phyloP scores from a whole-genome alignment of 2,113 vertebrate genomes.

The Callopanchax toddi region DNA sequence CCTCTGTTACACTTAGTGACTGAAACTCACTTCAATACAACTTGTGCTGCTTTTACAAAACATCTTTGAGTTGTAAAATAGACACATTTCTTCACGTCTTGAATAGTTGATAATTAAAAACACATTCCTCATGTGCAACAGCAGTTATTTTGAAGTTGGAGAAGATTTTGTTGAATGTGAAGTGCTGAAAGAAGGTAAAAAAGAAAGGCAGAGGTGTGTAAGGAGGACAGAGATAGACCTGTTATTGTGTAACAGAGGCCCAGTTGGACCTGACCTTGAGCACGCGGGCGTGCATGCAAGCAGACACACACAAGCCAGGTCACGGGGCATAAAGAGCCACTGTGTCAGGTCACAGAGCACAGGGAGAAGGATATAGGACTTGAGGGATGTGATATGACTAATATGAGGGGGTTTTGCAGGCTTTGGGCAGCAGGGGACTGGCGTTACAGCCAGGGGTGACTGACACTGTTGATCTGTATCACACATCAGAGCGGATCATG shows the following conservation, averaged over 20 bases:
- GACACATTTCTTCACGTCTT: neutral
- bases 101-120: neutral
- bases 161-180: neutral
- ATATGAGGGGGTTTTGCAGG: slow-evolving; percentile 70
- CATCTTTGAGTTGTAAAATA: slow-evolving; percentile 11
- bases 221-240: slow-evolving; percentile 67
- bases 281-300: slow-evolving; percentile 20
- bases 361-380: slow-evolving; percentile 71
- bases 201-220: slow-evolving; percentile 53
- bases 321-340: slow-evolving; percentile 75
- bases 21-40: slow-evolving; percentile 6
- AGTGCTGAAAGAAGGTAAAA: slow-evolving; percentile 37
- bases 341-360: slow-evolving; percentile 77
- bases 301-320: slow-evolving; percentile 49
- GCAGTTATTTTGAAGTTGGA: neutral
- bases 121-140: neutral
- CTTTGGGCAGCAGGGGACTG: slow-evolving; percentile 56
- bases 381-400: slow-evolving; percentile 80
- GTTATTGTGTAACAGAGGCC: slow-evolving; percentile 70
- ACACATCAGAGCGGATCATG: slow-evolving; percentile 73
- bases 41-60: slow-evolving; percentile 8
- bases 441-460: slow-evolving; percentile 72
- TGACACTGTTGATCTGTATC: slow-evolving; percentile 81
- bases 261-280: slow-evolving; percentile 73
- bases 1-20: slow-evolving; percentile 20